Base-by-base conservation (phyloP, 2,888 invertebrate species). In the Lomographa bimaculata region DNA sequence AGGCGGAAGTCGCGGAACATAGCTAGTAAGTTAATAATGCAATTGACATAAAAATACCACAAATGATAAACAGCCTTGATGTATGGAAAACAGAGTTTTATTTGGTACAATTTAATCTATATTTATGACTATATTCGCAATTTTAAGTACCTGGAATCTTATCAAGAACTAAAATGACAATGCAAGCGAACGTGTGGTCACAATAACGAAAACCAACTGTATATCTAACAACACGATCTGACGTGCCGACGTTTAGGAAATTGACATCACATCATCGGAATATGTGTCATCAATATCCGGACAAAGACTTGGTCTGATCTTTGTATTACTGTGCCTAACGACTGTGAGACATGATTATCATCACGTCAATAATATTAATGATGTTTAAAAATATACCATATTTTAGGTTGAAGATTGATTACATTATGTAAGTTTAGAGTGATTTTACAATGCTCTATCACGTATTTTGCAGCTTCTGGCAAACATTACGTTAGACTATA, bases 301-400 rank as follows among this genome's bases (percentile, higher is more conserved):
- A n/a, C 54, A 59, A 57, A 54, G 50, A 34, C 21, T 26, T n/a
- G n/a, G n/a, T n/a, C n/a, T n/a, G 38, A 49, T 54, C 57, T 55
- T 54, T 50, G 55, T 51, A 26, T 39, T 40, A 30, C 46, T 45
- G 42, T n/a, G n/a, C n/a, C n/a, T n/a, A n/a, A n/a, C n/a, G n/a
- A n/a, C n/a, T n/a, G n/a, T n/a, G n/a, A 36, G 51, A 56, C 58
- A 49, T 56, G 54, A 50, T 55, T 39, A 41, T 39, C 28, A 33
- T 34, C 40, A 48, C 40, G 47, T 50, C 18, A 46, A 19, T 41
- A 44, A 44, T 14, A 14, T 14, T 14, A 14, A 14, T 14, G 2
- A 14, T 46, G 46, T 48, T 14, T 14, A 25, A 40, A 45, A 30
- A 33, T 28, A n/a, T n/a, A n/a, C n/a, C 41, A 20, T 37, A 46